Conservation (phyloP, 2,797 vertebrate species). For the Pseudomugil gertrudae region DNA sequence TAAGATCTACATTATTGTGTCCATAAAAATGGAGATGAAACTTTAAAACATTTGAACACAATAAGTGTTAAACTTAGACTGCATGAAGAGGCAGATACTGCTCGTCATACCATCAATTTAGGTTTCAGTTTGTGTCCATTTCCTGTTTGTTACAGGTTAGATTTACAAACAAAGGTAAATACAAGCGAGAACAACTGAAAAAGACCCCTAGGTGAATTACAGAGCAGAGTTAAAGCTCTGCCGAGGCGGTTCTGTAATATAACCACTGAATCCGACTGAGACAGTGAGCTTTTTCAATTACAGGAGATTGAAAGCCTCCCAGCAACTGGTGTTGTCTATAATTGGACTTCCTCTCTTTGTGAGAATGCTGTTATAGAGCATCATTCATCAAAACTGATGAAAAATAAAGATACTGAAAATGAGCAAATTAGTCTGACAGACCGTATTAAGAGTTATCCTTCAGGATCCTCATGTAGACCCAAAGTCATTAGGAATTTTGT, state of each 20-base stretch:
- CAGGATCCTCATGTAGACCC: background rate
- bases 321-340: constrained; percentile 29
- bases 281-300: constrained; percentile 10
- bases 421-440: background rate
- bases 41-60: background rate
- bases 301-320: constrained; percentile 23
- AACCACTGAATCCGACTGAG: constrained; percentile 1
- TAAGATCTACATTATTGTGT: background rate
- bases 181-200: background rate
- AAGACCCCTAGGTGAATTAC: background rate
- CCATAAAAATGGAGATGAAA: background rate
- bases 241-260: background rate
- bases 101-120: background rate
- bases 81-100: too few relatives aligned
- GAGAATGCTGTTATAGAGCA: constrained; percentile 16
- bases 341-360: constrained; percentile 42
- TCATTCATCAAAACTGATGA: constrained; percentile 40
- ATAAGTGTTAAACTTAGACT: background rate
- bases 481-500: background rate
- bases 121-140: background rate
- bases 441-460: background rate
- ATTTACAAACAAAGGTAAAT: too few relatives aligned
- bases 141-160: background rate
- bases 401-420: constrained; percentile 5
- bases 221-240: constrained; percentile 1